These are phyloP conservation scores for Thunnus albacares DNA, from an alignment of 2,797 vertebrate species.

Conservation along the genomic window DNA sequence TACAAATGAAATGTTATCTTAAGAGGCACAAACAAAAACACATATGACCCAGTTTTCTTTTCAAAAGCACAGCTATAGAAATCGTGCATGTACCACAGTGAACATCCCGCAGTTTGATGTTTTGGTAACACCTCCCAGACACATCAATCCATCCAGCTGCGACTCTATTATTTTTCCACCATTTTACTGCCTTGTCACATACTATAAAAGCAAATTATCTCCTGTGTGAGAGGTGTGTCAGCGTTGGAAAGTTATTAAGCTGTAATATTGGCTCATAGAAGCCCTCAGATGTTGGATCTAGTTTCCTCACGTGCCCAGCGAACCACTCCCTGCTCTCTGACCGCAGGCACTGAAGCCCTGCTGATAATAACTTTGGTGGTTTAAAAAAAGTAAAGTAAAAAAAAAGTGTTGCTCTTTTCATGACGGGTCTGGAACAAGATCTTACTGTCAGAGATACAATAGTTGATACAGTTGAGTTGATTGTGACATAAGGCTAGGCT, in stretches of 20 bases:
- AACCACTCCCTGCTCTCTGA: conserved; percentile 60
- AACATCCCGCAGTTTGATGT: conserved; percentile 37
- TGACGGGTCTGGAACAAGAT: conserved; percentile 20
- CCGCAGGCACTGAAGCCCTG: conserved; percentile 32
- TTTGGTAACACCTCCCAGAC: conserved; percentile 30
- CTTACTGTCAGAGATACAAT: conserved; percentile 9
- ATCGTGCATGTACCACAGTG: conserved; percentile 19
- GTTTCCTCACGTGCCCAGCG: conserved; percentile 41
- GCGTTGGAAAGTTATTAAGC: conserved; percentile 48
- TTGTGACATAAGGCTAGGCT: conserved; percentile 9
- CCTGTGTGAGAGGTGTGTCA: conserved; percentile 29
- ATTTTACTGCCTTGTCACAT: conserved; percentile 34
- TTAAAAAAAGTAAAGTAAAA: no score
- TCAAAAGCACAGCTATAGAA: conserved; percentile 3
- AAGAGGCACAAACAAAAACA: conserved; percentile 28
- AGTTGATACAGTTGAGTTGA: not conserved
- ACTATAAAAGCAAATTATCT: conserved; percentile 42
- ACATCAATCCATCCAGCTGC: conserved; percentile 30
- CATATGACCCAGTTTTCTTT: conserved; percentile 16
- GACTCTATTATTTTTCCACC: conserved; percentile 40
- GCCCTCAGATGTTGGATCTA: conserved; percentile 43
- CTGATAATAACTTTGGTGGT: conserved; percentile 33
- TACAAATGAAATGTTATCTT: conserved; percentile 11
- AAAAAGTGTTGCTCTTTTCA: conserved; percentile 18
- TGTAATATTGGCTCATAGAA: conserved; percentile 50